phyloP scores from a whole-genome alignment of 2,888 invertebrate genomes.

The Blera fallax region DNA sequence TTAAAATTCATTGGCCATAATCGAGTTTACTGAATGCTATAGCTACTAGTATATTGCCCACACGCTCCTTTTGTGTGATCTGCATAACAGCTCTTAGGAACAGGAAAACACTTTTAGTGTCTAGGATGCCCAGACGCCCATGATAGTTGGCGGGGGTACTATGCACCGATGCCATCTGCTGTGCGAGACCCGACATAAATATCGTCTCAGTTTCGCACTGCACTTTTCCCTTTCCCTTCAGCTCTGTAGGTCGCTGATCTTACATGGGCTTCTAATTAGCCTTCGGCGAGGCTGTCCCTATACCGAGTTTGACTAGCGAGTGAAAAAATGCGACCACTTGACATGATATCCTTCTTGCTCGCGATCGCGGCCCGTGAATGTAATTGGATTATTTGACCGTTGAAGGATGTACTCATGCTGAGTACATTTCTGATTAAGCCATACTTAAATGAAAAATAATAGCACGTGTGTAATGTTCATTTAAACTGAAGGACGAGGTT shows the following conservation, averaged over 20 bases:
- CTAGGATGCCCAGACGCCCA: conserved; percentile 35
- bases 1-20: conserved; percentile 70
- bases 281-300: conserved; percentile 9
- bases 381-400: conserved; percentile 54
- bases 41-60: conserved; percentile 19
- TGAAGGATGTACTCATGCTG: conserved; percentile 43
- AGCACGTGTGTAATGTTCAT: conserved; percentile 19
- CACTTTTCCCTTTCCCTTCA: conserved; percentile 12
- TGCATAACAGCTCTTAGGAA: conserved; percentile 61
- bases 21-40: conserved; percentile 49
- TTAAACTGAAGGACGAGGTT: background rate
- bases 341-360: conserved; percentile 28
- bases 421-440: conserved; percentile 56
- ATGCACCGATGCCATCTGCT: conserved; percentile 34
- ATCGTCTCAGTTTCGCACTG: background rate
- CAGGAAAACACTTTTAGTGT: conserved; percentile 71
- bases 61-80: conserved; percentile 68
- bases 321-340: conserved; percentile 9
- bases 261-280: conserved; percentile 67
- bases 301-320: background rate
- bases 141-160: background rate
- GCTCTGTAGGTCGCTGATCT: conserved; percentile 59
- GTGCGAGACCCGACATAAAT: background rate
- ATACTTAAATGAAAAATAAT: conserved; percentile 38
- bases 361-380: background rate